Percentiles rank a stretch among this genome's conserved stretches.
Evolutionary conservation across 2,797 vertebrate genomes (phyloP).

Genomic region (Hyperoplus immaculatus): DNA sequence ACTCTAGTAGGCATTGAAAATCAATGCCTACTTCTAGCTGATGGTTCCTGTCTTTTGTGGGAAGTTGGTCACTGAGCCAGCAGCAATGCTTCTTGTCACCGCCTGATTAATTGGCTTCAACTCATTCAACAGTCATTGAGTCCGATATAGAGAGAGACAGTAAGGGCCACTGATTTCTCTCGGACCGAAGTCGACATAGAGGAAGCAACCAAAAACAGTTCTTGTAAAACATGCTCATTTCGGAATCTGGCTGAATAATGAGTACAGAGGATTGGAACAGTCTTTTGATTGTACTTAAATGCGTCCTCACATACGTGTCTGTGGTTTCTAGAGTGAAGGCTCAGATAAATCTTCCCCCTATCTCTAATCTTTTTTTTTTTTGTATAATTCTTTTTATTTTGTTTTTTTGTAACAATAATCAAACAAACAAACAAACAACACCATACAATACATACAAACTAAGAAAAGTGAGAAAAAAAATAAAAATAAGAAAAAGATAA

Average conservation of each 20-base stretch:
- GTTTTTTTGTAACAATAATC: no score
- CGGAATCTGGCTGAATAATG: constrained; percentile 60
- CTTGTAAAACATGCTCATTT: constrained; percentile 73
- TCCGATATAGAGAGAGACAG: constrained; percentile 79
- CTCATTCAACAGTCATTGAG: constrained; percentile 73
- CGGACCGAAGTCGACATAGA: constrained; percentile 47
- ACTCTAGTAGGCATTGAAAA: constrained; percentile 62
- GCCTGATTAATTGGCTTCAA: constrained; percentile 79
- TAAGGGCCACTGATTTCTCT: constrained; percentile 72
- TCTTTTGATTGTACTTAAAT: constrained; percentile 67
- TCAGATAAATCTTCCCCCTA: constrained; percentile 78
- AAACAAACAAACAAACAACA: no score
- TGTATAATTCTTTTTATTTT: no score
- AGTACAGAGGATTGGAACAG: constrained; percentile 42
- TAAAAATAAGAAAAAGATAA: no score
- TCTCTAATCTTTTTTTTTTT: constrained; percentile 72
- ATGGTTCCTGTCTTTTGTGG: constrained; percentile 71
- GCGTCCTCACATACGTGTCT: constrained; percentile 62
- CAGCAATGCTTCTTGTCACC: constrained; percentile 70
- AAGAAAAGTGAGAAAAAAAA: no score
- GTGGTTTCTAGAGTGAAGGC: constrained; percentile 46
- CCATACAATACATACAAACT: no score
- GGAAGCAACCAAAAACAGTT: constrained; percentile 59
- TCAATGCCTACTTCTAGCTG: constrained; percentile 72
- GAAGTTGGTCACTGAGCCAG: constrained; percentile 73